These are phyloP conservation scores for Galaxea fascicularis DNA, from an alignment of 92 coral and sea anemone species.

Conservation along the genomic window DNA sequence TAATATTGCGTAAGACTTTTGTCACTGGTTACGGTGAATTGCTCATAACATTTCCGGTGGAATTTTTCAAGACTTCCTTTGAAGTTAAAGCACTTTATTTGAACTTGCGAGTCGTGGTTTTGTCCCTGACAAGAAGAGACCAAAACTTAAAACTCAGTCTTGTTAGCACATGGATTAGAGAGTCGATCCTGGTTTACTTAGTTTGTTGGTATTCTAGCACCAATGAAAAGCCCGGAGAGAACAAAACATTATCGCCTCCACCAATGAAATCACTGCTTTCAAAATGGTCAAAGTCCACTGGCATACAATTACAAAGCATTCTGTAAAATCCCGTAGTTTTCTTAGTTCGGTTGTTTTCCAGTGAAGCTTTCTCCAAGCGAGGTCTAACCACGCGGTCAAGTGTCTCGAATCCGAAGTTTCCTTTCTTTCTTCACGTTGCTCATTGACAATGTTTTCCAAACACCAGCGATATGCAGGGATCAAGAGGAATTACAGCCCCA, in stretches of 20 bases:
- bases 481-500: slow-evolving; percentile 82
- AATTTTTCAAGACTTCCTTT: too few species aligned
- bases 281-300: slow-evolving; percentile 33
- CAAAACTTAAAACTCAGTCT: neutral
- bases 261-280: slow-evolving; percentile 12
- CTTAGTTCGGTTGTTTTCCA: neutral
- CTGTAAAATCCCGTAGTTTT: neutral
- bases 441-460: slow-evolving; percentile 55
- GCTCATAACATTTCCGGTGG: too few species aligned
- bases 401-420: slow-evolving; percentile 7
- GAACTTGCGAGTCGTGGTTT: too few species aligned
- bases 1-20: slow-evolving; percentile 15
- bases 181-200: neutral
- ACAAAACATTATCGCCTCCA: neutral
- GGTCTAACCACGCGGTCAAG: neutral
- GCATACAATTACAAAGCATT: slow-evolving; percentile 10
- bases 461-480: slow-evolving; percentile 87
- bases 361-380: slow-evolving; percentile 10
- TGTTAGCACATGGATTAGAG: neutral
- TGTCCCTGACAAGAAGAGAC: neutral
- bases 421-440: neutral
- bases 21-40: too few species aligned
- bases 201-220: neutral
- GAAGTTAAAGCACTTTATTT: too few species aligned
- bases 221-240: neutral